Evolutionary conservation across 1,140 invertebrate genomes (phyloP).

Genomic region (Hylaeus volcanicus): DNA sequence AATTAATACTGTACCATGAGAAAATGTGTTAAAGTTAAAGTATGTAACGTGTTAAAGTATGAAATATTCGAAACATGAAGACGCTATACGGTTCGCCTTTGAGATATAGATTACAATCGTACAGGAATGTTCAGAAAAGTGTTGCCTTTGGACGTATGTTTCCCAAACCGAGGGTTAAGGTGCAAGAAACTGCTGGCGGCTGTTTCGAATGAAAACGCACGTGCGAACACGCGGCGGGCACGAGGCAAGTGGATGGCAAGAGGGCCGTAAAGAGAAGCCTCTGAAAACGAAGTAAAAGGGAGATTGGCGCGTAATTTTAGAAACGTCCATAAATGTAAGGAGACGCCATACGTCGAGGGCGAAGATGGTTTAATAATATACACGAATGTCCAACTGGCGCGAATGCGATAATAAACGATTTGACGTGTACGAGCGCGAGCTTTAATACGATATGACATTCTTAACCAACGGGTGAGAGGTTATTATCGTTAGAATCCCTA

Average conservation of each 20-base stretch:
- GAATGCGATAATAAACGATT: slow-evolving; percentile 69
- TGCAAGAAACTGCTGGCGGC: neutral
- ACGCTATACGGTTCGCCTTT: no score
- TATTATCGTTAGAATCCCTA: slow-evolving; percentile 50
- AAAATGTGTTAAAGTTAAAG: no score
- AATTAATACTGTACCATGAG: no score
- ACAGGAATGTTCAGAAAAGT: neutral
- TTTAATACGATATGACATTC: slow-evolving; percentile 51
- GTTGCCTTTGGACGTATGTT: neutral
- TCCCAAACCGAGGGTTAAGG: neutral
- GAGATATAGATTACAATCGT: neutral
- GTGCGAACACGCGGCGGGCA: slow-evolving; percentile 36
- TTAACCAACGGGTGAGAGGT: slow-evolving; percentile 41
- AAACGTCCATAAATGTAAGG: slow-evolving; percentile 57
- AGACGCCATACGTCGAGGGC: slow-evolving; percentile 54
- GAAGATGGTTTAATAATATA: slow-evolving; percentile 75
- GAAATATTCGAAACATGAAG: no score
- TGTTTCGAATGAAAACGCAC: slow-evolving; percentile 30
- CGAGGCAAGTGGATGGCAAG: slow-evolving; percentile 47
- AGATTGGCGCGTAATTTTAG: slow-evolving; percentile 68
- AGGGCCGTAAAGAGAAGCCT: slow-evolving; percentile 51
- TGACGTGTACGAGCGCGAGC: slow-evolving; percentile 48
- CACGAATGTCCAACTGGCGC: slow-evolving; percentile 60
- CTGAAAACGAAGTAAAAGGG: slow-evolving; percentile 47
- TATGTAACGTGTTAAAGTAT: no score